Evolutionary conservation across 2,797 vertebrate species (phyloP), one percentile per base, ranked within the genome.

Genomic region (Anas georgica): DNA sequence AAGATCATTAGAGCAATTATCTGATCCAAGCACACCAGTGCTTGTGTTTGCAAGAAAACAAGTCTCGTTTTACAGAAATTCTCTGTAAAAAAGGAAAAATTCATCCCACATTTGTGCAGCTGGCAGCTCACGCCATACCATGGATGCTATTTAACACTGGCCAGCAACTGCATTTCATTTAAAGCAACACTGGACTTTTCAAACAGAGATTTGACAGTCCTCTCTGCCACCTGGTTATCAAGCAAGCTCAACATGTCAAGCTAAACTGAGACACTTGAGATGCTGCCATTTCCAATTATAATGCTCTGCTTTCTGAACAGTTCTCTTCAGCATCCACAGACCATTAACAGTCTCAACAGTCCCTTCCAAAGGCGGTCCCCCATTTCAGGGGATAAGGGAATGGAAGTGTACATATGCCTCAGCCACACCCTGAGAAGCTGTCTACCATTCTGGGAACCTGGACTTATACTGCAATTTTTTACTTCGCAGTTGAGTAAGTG

Each of bases 1-100:
- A 92, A 81, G 63, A 94, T 91, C 73, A 83, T 84, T 91, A 86
- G 43, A 94, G 90, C 64, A 89, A 91, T 95, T 93, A 96, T 41
- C 87, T 86, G 59, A 94, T 91, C 84, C 41, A 31, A 92, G 74
- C 83, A 91, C 64, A 63, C 72, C 41, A 68, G 74, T 0, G 0
- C 28, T 90, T 12, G 1, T 76, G 46, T 76, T 92, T 63, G 73
- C 78, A 79, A 86, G 41, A 80, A 80, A 95, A 86, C 50, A 83
- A 88, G 56, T 68, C 70, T 84, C 0, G 0, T 59, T 95, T 90
- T 54, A 75, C 25, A 74, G 39, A 84, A 86, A 60, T 17, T 63
- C 78, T 29, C 46, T 8, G 28, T 23, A 66, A 73, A 91, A 48
- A 92, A 67, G 68, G 39, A 35, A 74, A 91, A 93, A 85, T 66